Base-by-base conservation (phyloP, 1,140 invertebrate genomes). In the Hetaerina americana region DNA sequence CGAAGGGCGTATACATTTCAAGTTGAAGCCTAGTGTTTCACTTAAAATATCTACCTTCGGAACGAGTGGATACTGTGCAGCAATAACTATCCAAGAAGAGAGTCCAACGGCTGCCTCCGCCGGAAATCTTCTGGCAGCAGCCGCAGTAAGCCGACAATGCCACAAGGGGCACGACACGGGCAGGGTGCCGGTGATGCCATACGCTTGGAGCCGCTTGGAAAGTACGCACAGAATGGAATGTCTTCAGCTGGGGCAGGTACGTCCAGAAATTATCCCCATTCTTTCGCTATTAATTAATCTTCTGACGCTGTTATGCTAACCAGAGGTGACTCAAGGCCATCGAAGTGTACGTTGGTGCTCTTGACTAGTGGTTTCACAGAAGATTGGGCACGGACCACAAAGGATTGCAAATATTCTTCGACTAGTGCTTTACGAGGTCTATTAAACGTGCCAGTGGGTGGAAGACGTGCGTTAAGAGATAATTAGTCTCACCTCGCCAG, bases 171-270 rank as follows among this genome's bases (percentile, higher is more conserved):
- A 18, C 31, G 31, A 40, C 71, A 71, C 49, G 22, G 66, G 0
- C 72, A 69, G 27, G 31, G 24, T 29, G 27, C 26, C 26, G 67
- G 26, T 67, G 72, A 72, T 28, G 22, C 68, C 31, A 72, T 72
- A 24, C 72, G 68, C 31, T 57, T 72, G 72, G 72, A 72, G 66
- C 29, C 72, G n/a, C 1, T 70, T 26, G 72, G 72, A 18, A 72
- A 72, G 68, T 72, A 26, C 49, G 68, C 72, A 22, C 72, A 70
- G 72, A 72, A 72, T 27, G 72, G 72, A 29, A 49, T 69, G 27
- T 18, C 31, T 8, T 31, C 69, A n/a, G 72, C 72, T 18, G 68
- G 72, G 27, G 40, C 68, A 72, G 72, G 72, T 72, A 72, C 27
- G 72, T 70, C 12, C 31, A 40, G 31, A 6, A 40, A 40, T 40